Base-by-base conservation (phyloP, 2,888 invertebrate species). In the Zonitis immaculata region DNA sequence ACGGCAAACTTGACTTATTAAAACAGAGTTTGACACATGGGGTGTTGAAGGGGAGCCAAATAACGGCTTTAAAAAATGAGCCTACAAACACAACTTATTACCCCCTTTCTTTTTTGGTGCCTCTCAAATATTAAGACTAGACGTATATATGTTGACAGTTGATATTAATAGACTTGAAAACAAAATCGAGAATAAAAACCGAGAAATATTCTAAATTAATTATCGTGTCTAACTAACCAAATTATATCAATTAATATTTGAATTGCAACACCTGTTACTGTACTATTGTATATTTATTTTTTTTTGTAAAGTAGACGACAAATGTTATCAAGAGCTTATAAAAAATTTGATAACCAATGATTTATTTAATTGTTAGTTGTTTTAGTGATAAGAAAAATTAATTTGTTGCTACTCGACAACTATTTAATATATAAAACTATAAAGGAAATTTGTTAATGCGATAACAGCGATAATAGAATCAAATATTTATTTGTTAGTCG, bases 11-110 rank as follows among this genome's bases (percentile, higher is more conserved):
- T 68, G 73, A 73, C 72, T 75, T 74, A 75, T 75, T 75, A 73
- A 70, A 67, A 60, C 59, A 63, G 68, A 68, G 68, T 71, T 73
- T 73, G 74, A 75, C 74, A 74, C 72, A 75, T 75, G 74, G 74
- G 73, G 71, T 72, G 72, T 63, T 66, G 68, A 71, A 70, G 57
- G 68, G 68, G 65, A 60, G 54, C n/a, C n/a, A n/a, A n/a, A n/a
- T n/a, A 51, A 5, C 18, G 66, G 66, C 69, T 66, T 68, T 72
- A 72, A 73, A 73, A 72, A 73, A 73, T 72, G 70, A 71, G 69
- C 68, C 67, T 68, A 67, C 70, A 69, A 71, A 72, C 70, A 68
- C 60, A 62, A 44, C 42, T 42, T 50, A 57, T 58, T 58, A 51
- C 53, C 44, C 32, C 32, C 32, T 8, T 14, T 30, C 49, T 22